Percentiles rank a stretch among this genome's conserved stretches.
phyloP scores from a whole-genome alignment of 2,113 vertebrate genomes.

The Oplegnathus fasciatus region DNA sequence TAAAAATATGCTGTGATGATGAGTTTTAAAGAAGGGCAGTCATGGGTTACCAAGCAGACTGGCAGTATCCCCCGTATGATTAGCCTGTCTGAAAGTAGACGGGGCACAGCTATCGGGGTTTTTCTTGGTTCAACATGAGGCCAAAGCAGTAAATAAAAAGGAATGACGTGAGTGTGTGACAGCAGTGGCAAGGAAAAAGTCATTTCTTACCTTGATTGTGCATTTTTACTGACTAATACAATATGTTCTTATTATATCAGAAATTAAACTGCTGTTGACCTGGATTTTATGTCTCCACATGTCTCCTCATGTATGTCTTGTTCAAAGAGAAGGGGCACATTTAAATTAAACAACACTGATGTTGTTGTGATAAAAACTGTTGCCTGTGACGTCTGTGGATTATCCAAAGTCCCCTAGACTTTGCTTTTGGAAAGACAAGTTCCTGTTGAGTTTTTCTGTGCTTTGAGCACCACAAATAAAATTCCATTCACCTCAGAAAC shows the following conservation, averaged over 20 bases:
- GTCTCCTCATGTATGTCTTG: background rate
- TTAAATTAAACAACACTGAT: background rate
- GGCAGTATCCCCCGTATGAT: constrained; percentile 2
- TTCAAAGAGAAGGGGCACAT: background rate
- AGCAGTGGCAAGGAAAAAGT: background rate
- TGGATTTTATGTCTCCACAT: background rate
- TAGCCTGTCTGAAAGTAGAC: background rate
- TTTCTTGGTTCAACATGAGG: constrained; percentile 27
- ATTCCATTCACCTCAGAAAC: background rate
- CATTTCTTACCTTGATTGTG: background rate
- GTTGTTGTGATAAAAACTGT: background rate
- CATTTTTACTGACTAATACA: constrained; percentile 1
- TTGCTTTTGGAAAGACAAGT: background rate
- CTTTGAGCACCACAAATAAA: background rate
- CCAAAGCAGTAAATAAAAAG: constrained; percentile 30
- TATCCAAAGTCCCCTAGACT: background rate
- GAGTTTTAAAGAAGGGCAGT: constrained; percentile 56
- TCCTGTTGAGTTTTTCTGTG: background rate
- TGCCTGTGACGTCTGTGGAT: background rate
- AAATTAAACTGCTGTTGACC: constrained; percentile 4
- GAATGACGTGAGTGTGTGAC: background rate
- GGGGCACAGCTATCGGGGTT: background rate
- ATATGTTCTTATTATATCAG: background rate
- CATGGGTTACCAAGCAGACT: constrained; percentile 39
- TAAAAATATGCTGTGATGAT: constrained; percentile 53